Percentiles rank a stretch among this genome's conserved stretches.
Conservation (phyloP, 2,888 invertebrate genomes). For the Ryuthela nishihirai region DNA sequence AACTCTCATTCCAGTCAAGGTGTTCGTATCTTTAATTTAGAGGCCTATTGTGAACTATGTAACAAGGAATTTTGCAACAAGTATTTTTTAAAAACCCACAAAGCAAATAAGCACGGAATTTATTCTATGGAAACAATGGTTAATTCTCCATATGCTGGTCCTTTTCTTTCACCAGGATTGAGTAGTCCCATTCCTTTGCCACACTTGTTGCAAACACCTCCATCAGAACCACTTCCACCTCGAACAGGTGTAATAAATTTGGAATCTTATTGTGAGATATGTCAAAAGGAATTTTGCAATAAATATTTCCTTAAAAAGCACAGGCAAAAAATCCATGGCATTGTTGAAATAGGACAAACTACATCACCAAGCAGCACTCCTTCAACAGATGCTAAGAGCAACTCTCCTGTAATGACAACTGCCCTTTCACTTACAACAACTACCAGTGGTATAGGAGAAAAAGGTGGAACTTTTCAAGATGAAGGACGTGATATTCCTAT, state of each 20-base stretch:
- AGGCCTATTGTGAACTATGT: conserved; percentile 95
- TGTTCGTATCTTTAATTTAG: conserved; percentile 83
- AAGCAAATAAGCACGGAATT: conserved; percentile 95
- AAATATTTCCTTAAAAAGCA: conserved; percentile 66
- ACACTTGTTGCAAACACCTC: conserved; percentile 24
- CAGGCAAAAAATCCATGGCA: conserved; percentile 64
- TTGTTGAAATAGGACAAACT: conserved; percentile 43
- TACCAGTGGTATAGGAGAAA: conserved; percentile 19
- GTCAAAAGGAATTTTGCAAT: conserved; percentile 61
- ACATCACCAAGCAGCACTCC: conserved; percentile 31
- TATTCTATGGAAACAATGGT: conserved; percentile 59
- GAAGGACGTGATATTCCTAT: conserved; percentile 20
- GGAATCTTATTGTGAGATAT: conserved; percentile 54
- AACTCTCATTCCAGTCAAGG: conserved; percentile 35
- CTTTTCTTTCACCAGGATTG: conserved; percentile 36
- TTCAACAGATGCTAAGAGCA: conserved; percentile 30
- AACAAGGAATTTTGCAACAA: conserved; percentile 99
- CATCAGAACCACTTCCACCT: conserved; percentile 31
- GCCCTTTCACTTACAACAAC: conserved; percentile 24
- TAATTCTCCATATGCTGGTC: conserved; percentile 36
- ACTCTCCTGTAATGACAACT: conserved; percentile 33
- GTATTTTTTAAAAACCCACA: conserved; percentile 96
- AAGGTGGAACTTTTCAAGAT: conserved; percentile 9
- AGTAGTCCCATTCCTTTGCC: conserved; percentile 40
- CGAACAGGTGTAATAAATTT: conserved; percentile 30